A percentile compares a stretch with the other conserved stretches of the same genome.
Conservation (phyloP, 2,113 vertebrate genomes). For the Istiophorus platypterus region DNA sequence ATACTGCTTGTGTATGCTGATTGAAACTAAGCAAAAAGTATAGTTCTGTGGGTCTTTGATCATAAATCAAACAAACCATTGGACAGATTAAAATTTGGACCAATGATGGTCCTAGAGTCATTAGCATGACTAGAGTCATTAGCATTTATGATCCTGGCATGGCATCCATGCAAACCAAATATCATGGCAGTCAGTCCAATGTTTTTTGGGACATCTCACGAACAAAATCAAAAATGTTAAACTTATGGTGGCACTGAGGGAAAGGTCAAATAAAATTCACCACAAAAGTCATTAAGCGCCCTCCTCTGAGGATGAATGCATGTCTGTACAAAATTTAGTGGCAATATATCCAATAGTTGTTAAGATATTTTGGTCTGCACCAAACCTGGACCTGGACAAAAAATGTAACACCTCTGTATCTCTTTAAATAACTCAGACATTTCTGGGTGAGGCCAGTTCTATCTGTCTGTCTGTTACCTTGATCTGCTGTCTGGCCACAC, state of each 20-base stretch:
- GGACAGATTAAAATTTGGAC: neutral
- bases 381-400: neutral
- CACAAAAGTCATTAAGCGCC: too few species aligned
- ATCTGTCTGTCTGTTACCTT: neutral
- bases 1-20: neutral
- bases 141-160: neutral
- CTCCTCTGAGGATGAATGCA: neutral
- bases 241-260: neutral
- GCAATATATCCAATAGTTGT: neutral
- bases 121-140: neutral
- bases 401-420: neutral
- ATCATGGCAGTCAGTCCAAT: neutral
- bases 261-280: too few species aligned
- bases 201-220: neutral
- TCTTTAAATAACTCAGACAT: neutral
- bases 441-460: too few species aligned
- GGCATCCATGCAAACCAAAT: neutral
- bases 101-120: neutral
- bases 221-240: neutral
- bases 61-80: neutral
- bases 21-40: neutral
- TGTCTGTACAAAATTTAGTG: neutral
- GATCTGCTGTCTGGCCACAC: neutral
- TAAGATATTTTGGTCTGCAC: neutral
- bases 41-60: neutral